Evolutionary conservation across 30 jellyfish, hydroid and myxozoan species (phyloP).

Genomic region (Pelagia noctiluca): DNA sequence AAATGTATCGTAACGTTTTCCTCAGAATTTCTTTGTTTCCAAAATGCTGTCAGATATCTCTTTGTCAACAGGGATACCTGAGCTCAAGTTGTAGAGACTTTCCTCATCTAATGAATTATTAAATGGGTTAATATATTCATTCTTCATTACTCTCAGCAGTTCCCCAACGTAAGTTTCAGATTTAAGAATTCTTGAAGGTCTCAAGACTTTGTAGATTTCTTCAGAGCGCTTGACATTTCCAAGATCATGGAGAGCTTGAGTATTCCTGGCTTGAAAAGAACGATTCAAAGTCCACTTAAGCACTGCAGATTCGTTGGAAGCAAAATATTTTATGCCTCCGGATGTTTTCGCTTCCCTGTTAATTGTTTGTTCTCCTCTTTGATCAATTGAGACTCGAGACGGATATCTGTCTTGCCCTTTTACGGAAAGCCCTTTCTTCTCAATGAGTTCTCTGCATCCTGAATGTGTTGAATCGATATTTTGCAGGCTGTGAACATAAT

Average conservation of each 20-base stretch:
- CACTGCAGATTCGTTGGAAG: not conserved
- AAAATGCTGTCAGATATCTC: not conserved
- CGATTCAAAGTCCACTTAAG: not conserved
- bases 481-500: not conserved
- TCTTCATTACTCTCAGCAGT: not conserved
- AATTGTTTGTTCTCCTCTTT: conserved; percentile 32
- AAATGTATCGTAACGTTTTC: no score
- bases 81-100: not conserved
- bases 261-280: not conserved
- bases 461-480: conserved; percentile 9
- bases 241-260: not conserved
- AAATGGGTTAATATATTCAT: not conserved
- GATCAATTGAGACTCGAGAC: conserved; percentile 9
- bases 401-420: conserved; percentile 3
- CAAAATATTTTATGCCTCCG: conserved; percentile 3
- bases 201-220: no score
- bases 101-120: not conserved
- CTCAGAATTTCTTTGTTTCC: not conserved
- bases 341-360: conserved; percentile 22
- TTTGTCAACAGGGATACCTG: not conserved
- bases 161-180: not conserved
- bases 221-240: not conserved
- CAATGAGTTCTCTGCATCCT: conserved; percentile 7
- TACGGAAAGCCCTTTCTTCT: conserved; percentile 12
- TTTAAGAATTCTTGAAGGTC: not conserved